phyloP scores from a whole-genome alignment of 2,888 invertebrate genomes.

The Acleris emargana region DNA sequence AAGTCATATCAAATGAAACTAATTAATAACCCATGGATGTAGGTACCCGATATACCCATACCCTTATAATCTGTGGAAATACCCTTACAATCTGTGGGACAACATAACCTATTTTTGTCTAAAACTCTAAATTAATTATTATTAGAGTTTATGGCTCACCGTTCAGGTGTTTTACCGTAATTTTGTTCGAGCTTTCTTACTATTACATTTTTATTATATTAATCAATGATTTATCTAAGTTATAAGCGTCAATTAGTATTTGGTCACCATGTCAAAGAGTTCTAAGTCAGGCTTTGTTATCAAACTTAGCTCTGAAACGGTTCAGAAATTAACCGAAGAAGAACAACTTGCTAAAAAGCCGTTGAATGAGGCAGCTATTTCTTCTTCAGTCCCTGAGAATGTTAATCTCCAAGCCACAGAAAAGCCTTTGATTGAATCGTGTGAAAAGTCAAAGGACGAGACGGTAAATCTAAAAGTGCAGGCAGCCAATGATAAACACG shows the following conservation, averaged over 20 bases:
- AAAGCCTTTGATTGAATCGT: not conserved
- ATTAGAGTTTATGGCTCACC: no score
- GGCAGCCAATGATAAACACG: not conserved
- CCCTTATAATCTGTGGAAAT: no score
- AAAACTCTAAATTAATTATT: no score
- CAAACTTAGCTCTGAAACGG: constrained; percentile 76
- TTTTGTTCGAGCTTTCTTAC: not conserved
- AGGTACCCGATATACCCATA: no score
- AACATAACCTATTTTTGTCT: constrained; percentile 16
- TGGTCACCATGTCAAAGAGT: constrained; percentile 44
- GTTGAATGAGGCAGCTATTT: constrained; percentile 23
- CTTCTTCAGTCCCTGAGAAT: constrained; percentile 8
- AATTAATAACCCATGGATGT: no score
- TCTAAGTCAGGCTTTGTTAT: constrained; percentile 74
- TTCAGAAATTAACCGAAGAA: constrained; percentile 72
- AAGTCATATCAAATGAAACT: not conserved
- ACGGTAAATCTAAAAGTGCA: constrained; percentile 1
- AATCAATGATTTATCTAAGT: not conserved
- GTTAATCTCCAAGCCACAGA: not conserved
- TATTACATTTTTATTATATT: not conserved
- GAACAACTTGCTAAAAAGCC: constrained; percentile 53
- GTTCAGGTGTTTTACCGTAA: no score
- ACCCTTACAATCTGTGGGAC: not conserved
- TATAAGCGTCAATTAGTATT: not conserved
- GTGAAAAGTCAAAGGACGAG: not conserved